Percentiles rank a stretch among this genome's conserved stretches.
Conservation (phyloP, 2,888 invertebrate species). For the Diaphora mendica region DNA sequence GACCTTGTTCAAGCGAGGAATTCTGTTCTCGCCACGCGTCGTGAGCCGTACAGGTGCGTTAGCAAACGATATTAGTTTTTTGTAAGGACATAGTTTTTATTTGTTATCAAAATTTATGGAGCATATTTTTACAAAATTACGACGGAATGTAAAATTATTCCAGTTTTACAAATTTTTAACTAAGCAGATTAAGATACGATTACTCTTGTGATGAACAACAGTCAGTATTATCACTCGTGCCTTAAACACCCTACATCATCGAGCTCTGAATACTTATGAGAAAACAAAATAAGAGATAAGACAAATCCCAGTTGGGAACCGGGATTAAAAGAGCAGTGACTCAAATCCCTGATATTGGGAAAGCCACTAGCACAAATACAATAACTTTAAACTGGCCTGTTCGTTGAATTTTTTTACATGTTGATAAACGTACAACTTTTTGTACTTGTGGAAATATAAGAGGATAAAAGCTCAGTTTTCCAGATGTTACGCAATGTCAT, state of each 20-base stretch:
- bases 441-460: not conserved
- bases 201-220: no score
- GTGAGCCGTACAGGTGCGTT: not conserved
- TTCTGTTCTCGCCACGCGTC: not conserved
- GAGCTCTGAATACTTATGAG: not conserved
- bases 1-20: not conserved
- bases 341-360: no score
- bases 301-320: no score
- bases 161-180: no score
- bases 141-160: not conserved
- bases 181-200: no score
- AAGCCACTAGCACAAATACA: no score
- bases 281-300: no score
- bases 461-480: not conserved
- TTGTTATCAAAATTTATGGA: not conserved
- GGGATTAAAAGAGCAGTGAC: no score
- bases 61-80: not conserved
- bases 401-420: not conserved
- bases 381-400: no score
- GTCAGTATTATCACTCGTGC: not conserved
- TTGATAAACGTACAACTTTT: not conserved
- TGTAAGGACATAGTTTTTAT: not conserved
- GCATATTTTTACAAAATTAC: not conserved
- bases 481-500: not conserved
- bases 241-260: not conserved